Conservation (phyloP, 2,888 invertebrate species). For the Chorisops tibialis region DNA sequence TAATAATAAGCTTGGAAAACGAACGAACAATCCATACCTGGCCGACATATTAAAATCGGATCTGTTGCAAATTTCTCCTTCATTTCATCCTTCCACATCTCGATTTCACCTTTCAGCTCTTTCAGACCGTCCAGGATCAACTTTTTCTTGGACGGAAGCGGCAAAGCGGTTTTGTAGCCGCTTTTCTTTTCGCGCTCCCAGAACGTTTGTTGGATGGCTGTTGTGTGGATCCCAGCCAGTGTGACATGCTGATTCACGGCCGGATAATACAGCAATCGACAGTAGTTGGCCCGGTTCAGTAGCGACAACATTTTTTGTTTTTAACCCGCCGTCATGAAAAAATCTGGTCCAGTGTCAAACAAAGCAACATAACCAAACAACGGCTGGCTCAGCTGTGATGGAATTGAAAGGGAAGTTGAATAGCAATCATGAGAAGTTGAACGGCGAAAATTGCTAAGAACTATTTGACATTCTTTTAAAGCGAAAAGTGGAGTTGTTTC, state of each 20-base stretch:
- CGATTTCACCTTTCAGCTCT: conserved; percentile 64
- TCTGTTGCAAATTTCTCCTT: conserved; percentile 63
- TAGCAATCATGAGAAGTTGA: too few species aligned
- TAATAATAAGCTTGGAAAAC: too few species aligned
- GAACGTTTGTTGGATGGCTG: conserved; percentile 42
- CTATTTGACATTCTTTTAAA: too few species aligned
- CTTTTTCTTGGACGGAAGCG: conserved; percentile 53
- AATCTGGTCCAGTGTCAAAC: background rate
- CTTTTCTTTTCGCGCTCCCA: conserved; percentile 51
- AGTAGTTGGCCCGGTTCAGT: background rate
- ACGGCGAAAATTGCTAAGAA: too few species aligned
- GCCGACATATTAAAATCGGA: conserved; percentile 55
- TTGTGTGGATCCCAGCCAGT: conserved; percentile 42
- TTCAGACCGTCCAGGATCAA: conserved; percentile 63
- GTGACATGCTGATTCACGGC: background rate
- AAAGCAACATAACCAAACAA: background rate
- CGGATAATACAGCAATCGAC: background rate
- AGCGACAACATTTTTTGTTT: conserved; percentile 7
- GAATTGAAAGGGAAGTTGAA: too few species aligned
- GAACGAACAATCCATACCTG: conserved; percentile 56
- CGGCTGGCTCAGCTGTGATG: too few species aligned
- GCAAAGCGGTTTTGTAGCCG: conserved; percentile 43
- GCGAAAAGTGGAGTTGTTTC: too few species aligned
- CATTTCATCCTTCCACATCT: conserved; percentile 64
- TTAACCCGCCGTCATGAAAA: background rate